Evolutionary conservation across 30 jellyfish, hydroid and myxozoan species (phyloP).

Genomic region (Aurelia aurita): DNA sequence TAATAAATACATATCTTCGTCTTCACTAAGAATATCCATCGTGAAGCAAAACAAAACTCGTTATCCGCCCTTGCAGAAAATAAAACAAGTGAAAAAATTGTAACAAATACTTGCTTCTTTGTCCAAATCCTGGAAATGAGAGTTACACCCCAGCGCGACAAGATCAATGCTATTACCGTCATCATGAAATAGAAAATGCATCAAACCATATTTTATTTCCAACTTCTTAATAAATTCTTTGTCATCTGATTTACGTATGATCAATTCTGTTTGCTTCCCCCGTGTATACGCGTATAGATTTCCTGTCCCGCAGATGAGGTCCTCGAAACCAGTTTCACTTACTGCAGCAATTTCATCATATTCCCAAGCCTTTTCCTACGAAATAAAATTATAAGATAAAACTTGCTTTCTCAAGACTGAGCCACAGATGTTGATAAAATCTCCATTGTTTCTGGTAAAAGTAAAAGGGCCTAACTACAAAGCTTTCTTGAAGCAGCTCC

Average conservation of each 20-base stretch:
- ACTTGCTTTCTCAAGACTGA: not conserved
- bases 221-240: constrained; percentile 47
- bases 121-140: constrained; percentile 31
- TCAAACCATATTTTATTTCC: constrained; percentile 19
- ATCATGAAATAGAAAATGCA: constrained; percentile 42
- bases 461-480: not conserved
- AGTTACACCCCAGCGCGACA: constrained; percentile 50
- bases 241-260: constrained; percentile 57
- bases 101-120: constrained; percentile 53
- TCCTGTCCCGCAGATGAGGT: constrained; percentile 57
- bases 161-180: constrained; percentile 49
- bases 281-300: constrained; percentile 73
- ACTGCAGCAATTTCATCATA: constrained; percentile 28
- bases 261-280: constrained; percentile 32
- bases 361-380: constrained; percentile 25
- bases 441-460: too few species aligned
- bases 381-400: not conserved
- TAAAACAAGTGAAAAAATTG: too few species aligned
- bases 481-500: too few species aligned
- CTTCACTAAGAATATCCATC: too few species aligned
- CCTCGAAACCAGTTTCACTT: constrained; percentile 39
- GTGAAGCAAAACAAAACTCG: not conserved
- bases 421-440: not conserved
- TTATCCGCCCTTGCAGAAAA: not conserved
- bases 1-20: too few species aligned